phyloP scores from a whole-genome alignment of 2,888 invertebrate species.

The Bugulina stolonifera region DNA sequence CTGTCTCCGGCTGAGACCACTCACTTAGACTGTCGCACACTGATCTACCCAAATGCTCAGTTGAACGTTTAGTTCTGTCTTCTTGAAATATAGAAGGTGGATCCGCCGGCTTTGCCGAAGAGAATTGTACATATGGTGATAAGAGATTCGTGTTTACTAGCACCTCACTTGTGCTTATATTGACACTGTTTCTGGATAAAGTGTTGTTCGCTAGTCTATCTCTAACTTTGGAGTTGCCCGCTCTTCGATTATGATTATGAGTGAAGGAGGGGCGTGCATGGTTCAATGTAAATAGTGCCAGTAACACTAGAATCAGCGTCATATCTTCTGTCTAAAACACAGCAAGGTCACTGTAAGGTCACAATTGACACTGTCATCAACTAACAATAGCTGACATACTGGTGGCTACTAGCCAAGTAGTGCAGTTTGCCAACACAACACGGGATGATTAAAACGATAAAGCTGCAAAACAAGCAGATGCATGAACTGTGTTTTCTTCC shows the following conservation, averaged over 20 bases:
- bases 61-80: not conserved
- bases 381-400: no score
- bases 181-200: constrained; percentile 1
- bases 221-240: not conserved
- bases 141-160: not conserved
- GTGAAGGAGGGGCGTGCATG: not conserved
- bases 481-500: no score
- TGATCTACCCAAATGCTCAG: constrained; percentile 6
- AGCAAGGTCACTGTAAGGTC: no score
- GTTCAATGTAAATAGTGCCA: not conserved
- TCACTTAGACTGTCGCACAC: constrained; percentile 31
- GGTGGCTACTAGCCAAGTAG: no score
- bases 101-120: not conserved
- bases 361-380: no score
- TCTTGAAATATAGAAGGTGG: constrained; percentile 1
- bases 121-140: constrained; percentile 8
- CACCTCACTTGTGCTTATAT: not conserved
- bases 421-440: no score
- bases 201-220: not conserved
- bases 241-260: not conserved
- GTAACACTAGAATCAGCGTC: not conserved
- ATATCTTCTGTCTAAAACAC: not conserved
- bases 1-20: constrained; percentile 30
- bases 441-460: no score
- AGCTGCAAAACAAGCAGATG: no score